Conservation (phyloP, 2,888 invertebrate species). For the Volucella zonaria region DNA sequence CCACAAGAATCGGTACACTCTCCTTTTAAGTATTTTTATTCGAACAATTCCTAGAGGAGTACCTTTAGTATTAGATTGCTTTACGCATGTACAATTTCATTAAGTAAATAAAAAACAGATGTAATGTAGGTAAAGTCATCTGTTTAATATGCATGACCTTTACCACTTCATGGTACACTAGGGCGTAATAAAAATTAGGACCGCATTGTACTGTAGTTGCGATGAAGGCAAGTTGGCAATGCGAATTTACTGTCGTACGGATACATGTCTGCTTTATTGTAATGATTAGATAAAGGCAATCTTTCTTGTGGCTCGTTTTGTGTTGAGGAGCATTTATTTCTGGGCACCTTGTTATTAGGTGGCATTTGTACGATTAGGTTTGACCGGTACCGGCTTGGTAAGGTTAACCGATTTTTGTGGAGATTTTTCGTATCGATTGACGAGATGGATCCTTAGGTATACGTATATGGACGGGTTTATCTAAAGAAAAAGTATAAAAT, state of each 20-base stretch:
- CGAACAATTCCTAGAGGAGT: neutral
- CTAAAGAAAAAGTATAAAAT: too few species aligned
- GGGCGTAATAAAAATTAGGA: constrained; percentile 27
- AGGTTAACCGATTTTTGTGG: too few species aligned
- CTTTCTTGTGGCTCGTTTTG: neutral
- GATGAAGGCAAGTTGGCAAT: constrained; percentile 10
- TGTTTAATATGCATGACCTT: constrained; percentile 24
- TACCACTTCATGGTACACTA: constrained; percentile 8
- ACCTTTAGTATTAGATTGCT: neutral
- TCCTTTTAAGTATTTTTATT: neutral
- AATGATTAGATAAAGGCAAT: neutral
- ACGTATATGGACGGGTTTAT: too few species aligned
- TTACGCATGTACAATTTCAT: neutral
- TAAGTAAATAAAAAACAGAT: constrained; percentile 9
- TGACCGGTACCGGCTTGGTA: too few species aligned
- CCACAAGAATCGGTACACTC: too few species aligned
- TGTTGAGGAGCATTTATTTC: too few species aligned
- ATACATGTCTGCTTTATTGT: constrained; percentile 5
- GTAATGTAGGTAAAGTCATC: constrained; percentile 1
- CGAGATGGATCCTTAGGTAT: too few species aligned
- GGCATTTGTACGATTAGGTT: too few species aligned
- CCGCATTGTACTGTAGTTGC: constrained; percentile 6
- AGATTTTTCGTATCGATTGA: too few species aligned
- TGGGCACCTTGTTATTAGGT: too few species aligned
- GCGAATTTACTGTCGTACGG: neutral